phyloP scores from a whole-genome alignment of 1,140 invertebrate species.

The Drosophila gunungcola region DNA sequence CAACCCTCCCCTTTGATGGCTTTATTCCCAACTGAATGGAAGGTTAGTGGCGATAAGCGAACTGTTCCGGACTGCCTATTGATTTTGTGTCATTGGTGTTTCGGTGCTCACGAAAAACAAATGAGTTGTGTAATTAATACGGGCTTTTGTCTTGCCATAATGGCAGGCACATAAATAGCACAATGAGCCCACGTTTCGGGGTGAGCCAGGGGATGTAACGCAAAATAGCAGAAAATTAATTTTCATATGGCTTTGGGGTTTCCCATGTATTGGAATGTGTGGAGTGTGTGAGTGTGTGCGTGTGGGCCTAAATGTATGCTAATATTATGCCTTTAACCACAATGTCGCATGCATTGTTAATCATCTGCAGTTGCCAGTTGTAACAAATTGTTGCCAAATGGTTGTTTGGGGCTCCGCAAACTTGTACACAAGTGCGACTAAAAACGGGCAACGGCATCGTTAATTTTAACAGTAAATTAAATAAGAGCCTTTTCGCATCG shows the following conservation, averaged over 20 bases:
- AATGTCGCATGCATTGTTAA: conserved; percentile 81
- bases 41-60: conserved; percentile 8
- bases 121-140: conserved; percentile 81
- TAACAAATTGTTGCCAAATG: conserved; percentile 81
- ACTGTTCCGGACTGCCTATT: conserved; percentile 46
- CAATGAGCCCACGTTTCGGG: conserved; percentile 65
- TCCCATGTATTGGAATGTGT: not conserved
- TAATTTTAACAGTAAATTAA: conserved; percentile 82
- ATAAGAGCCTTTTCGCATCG: conserved; percentile 68
- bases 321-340: conserved; percentile 82
- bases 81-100: conserved; percentile 67
- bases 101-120: conserved; percentile 54
- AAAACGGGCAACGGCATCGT: conserved; percentile 56
- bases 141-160: conserved; percentile 67
- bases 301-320: conserved; percentile 60
- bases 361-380: conserved; percentile 80
- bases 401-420: conserved; percentile 68
- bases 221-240: conserved; percentile 77
- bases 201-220: conserved; percentile 11
- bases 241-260: conserved; percentile 57
- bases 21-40: conserved; percentile 37
- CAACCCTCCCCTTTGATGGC: conserved; percentile 51
- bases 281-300: conserved; percentile 19
- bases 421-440: conserved; percentile 44
- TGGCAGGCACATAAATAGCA: conserved; percentile 71